Base-by-base conservation (phyloP, 1,140 invertebrate genomes). In the Triops cancriformis region DNA sequence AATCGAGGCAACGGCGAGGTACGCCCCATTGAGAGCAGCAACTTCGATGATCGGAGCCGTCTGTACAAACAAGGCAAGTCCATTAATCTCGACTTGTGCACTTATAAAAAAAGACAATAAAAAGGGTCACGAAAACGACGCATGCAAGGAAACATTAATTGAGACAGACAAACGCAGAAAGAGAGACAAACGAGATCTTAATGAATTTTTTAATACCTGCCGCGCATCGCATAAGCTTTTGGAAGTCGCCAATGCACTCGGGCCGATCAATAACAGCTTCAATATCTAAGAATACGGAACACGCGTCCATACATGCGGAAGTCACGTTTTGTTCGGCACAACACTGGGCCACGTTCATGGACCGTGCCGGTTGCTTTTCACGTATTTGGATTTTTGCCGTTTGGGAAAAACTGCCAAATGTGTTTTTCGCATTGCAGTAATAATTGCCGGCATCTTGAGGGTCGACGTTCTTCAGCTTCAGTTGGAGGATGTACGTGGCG, bases 161-260 rank as follows among this genome's bases (percentile, higher is more conserved):
- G 51, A 10, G 18, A 64, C 51, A 64, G 23, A 23, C 18, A 64
- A 23, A n/a, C 51, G 23, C 14, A 64, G 51, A 23, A 5, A 64
- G 31, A 23, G 18, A 64, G 31, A 64, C 51, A 18, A 64, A 64
- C 10, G 51, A 18, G 14, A n/a, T 64, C 14, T 64, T 23, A 14
- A 45, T 5, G 14, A 14, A n/a, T 18, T 0, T 23, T 64, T 7
- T 64, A 6, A 80, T 82, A 86, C 93, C 92, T 79, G 92, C 91
- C 1, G 91, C 92, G 81, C 93, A 94, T 82, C 90, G 90, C 91
- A 94, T 93, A 23, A 94, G 85, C 82, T 94, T 94, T 83, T 93
- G 90, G 81, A 94, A 92, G 83, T 94, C 92, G 72, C 88, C 87
- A 79, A 93, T 89, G 83, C 93, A 94, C 81, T 92, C 89, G 0